Percentiles rank a stretch among this genome's conserved stretches.
Conservation (phyloP, 2,888 invertebrate species). For the Argyresthia goedartella region DNA sequence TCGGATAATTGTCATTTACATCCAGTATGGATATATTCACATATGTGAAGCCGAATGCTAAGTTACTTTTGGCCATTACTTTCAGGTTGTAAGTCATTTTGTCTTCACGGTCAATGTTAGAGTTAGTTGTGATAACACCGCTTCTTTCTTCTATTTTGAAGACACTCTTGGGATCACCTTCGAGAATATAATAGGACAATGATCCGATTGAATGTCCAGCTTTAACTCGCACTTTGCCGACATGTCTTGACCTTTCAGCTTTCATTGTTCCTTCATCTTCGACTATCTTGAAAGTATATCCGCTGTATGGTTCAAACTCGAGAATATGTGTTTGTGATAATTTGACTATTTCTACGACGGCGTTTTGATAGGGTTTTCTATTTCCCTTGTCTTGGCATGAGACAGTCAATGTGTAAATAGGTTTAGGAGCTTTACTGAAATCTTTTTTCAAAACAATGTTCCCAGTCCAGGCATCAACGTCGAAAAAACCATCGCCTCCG, state of each 20-base stretch:
- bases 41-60: constrained; percentile 81
- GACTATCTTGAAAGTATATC: constrained; percentile 84
- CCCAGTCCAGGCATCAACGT: constrained; percentile 83
- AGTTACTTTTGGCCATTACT: constrained; percentile 83
- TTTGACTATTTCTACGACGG: constrained; percentile 84
- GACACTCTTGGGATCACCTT: constrained; percentile 82
- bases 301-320: constrained; percentile 81
- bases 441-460: constrained; percentile 78
- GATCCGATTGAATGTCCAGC: constrained; percentile 68
- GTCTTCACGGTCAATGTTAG: constrained; percentile 87
- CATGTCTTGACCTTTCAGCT: constrained; percentile 75
- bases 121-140: constrained; percentile 83
- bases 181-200: constrained; percentile 81
- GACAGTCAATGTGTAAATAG: constrained; percentile 79
- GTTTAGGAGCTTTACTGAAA: constrained; percentile 74
- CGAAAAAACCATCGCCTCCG: constrained; percentile 85
- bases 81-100: constrained; percentile 81
- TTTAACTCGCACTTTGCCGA: constrained; percentile 80
- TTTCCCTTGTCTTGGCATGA: constrained; percentile 88
- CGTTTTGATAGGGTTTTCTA: constrained; percentile 78
- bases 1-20: constrained; percentile 92
- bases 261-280: constrained; percentile 83
- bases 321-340: constrained; percentile 78
- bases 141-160: constrained; percentile 85
- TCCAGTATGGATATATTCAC: constrained; percentile 88